Conservation (phyloP, 2,797 vertebrate species). For the Tauraco hartlaubi region DNA sequence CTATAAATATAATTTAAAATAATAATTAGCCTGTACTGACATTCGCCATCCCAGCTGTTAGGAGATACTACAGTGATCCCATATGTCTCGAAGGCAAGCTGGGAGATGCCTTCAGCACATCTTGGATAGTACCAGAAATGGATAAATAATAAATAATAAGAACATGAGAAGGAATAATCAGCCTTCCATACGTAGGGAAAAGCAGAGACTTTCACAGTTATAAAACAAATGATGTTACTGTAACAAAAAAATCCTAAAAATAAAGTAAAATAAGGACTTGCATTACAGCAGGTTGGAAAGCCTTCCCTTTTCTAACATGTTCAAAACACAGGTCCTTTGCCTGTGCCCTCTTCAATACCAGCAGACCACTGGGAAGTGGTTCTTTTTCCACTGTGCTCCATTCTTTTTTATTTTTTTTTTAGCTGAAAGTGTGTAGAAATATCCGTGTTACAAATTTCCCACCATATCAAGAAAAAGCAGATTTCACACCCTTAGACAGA, state of each 20-base stretch:
- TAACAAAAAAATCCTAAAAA: neutral
- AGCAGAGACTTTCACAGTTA: constrained; percentile 29
- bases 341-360: neutral
- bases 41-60: neutral
- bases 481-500: neutral
- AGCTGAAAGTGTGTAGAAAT: neutral
- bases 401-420: neutral
- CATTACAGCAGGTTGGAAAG: neutral
- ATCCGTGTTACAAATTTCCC: neutral
- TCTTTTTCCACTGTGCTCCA: neutral
- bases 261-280: neutral
- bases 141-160: constrained; percentile 37
- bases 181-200: neutral
- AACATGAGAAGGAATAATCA: neutral
- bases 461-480: neutral
- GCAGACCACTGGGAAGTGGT: neutral
- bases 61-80: neutral
- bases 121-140: constrained; percentile 3
- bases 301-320: neutral
- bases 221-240: neutral
- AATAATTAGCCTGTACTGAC: neutral
- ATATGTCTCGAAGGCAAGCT: neutral
- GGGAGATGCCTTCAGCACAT: constrained; percentile 12
- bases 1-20: constrained; percentile 16
- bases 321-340: neutral